Percentiles rank a stretch among this genome's conserved stretches.
Conservation (phyloP, 2,888 invertebrate species). For the Drosophila niveifrons region DNA sequence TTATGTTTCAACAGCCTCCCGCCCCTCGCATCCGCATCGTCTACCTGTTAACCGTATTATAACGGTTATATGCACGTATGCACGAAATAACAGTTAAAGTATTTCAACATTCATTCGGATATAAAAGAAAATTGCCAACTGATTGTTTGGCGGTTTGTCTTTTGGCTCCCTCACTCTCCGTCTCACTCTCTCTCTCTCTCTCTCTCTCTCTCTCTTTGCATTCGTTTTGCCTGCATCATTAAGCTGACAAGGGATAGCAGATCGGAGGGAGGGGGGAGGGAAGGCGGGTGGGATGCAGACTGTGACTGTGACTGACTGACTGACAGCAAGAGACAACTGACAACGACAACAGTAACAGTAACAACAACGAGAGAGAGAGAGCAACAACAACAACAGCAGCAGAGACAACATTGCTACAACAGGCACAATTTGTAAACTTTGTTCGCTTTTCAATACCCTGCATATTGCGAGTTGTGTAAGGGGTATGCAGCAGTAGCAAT, state of each 20-base stretch:
- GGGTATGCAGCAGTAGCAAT: not conserved
- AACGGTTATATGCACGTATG: conserved; percentile 71
- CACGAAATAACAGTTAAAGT: conserved; percentile 76
- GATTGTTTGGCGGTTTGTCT: conserved; percentile 67
- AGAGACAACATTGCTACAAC: conserved; percentile 25
- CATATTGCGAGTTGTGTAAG: not conserved
- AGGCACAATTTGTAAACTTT: conserved; percentile 33
- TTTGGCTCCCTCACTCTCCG: conserved; percentile 9
- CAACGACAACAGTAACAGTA: conserved; percentile 28
- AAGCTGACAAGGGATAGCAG: conserved; percentile 34
- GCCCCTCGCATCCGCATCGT: not conserved
- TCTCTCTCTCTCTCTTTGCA: not conserved
- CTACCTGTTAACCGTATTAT: conserved; percentile 65
- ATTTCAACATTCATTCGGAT: conserved; percentile 69
- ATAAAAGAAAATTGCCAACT: conserved; percentile 53
- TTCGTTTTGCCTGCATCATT: conserved; percentile 54
- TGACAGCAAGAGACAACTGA: conserved; percentile 43
- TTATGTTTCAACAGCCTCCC: conserved; percentile 57
- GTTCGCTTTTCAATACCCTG: conserved; percentile 34
- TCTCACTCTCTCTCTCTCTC: not conserved
- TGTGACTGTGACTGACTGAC: conserved; percentile 22
- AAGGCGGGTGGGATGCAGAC: not conserved
- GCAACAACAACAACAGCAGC: conserved; percentile 17
- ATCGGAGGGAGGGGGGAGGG: not conserved
- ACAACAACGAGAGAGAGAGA: conserved; percentile 28